These are phyloP conservation scores for Parnassius smintheus DNA, from an alignment of 2,888 invertebrate species.

Conservation along the genomic window DNA sequence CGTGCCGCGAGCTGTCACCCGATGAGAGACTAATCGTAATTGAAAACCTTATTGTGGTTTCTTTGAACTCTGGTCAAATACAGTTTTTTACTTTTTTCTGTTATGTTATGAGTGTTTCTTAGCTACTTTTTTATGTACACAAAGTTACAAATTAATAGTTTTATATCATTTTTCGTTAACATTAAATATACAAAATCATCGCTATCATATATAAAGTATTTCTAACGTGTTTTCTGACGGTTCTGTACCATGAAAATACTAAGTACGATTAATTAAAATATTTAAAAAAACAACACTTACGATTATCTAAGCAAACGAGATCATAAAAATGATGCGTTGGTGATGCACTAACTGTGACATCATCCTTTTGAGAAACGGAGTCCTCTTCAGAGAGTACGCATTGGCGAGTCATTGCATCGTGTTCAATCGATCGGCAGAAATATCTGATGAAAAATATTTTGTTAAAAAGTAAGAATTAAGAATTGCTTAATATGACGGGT, in stretches of 20 bases:
- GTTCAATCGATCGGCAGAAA: slow-evolving; percentile 94
- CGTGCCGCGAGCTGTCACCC: slow-evolving; percentile 89
- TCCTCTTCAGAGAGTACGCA: slow-evolving; percentile 96
- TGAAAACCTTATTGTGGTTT: slow-evolving; percentile 36
- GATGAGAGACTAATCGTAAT: slow-evolving; percentile 77
- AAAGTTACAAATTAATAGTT: too few species aligned
- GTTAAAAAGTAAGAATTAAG: neutral
- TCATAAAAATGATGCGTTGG: slow-evolving; percentile 94
- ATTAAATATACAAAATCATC: too few species aligned
- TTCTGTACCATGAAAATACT: too few species aligned
- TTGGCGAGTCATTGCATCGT: slow-evolving; percentile 91
- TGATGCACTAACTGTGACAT: slow-evolving; percentile 91
- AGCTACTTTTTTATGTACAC: too few species aligned
- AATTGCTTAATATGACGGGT: too few species aligned
- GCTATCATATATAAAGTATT: too few species aligned
- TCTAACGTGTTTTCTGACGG: too few species aligned
- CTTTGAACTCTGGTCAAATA: slow-evolving; percentile 8
- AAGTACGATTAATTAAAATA: neutral
- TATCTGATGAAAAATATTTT: slow-evolving; percentile 71
- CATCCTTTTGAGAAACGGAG: slow-evolving; percentile 93
- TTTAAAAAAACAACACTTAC: slow-evolving; percentile 81
- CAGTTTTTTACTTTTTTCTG: neutral
- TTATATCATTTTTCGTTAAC: too few species aligned
- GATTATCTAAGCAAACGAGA: slow-evolving; percentile 93
- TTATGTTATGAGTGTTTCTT: too few species aligned